These are phyloP conservation scores for Dasypogon diadema DNA, from an alignment of 2,888 invertebrate genomes.

Conservation along the genomic window DNA sequence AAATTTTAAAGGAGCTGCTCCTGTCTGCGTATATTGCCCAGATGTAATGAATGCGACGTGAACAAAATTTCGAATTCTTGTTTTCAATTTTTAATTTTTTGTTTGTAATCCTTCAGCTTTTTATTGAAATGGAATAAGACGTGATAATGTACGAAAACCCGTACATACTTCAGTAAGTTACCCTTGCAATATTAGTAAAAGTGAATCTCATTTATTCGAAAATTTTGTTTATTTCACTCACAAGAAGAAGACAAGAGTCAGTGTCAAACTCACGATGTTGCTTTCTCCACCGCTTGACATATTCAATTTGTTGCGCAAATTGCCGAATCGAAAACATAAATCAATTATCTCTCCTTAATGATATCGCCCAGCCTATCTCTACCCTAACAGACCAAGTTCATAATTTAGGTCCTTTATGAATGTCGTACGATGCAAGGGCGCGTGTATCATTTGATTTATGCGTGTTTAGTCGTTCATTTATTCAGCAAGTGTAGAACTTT, in stretches of 20 bases:
- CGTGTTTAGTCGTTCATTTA: slow-evolving; percentile 47
- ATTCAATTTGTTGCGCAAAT: slow-evolving; percentile 34
- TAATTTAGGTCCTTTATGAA: slow-evolving; percentile 39
- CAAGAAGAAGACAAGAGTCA: not conserved
- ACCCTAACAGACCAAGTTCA: slow-evolving; percentile 22
- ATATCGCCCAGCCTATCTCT: slow-evolving; percentile 28
- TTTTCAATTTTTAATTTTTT: slow-evolving; percentile 43
- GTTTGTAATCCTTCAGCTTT: not conserved
- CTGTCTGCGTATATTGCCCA: slow-evolving; percentile 24
- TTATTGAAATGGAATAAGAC: not conserved
- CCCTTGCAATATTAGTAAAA: no score
- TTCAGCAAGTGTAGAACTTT: not conserved
- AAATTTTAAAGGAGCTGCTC: slow-evolving; percentile 38
- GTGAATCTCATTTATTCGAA: no score
- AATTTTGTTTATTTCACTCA: not conserved
- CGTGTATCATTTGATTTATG: slow-evolving; percentile 51
- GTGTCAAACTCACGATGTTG: not conserved
- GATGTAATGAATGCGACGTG: slow-evolving; percentile 45
- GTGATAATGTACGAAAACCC: no score
- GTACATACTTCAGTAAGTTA: no score
- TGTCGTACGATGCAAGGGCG: slow-evolving; percentile 24
- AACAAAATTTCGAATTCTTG: slow-evolving; percentile 29
- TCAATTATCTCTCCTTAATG: slow-evolving; percentile 48
- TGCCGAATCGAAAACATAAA: slow-evolving; percentile 34
- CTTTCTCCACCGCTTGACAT: not conserved